phyloP scores from a whole-genome alignment of 2,113 vertebrate genomes.

The Dasypus novemcinctus region DNA sequence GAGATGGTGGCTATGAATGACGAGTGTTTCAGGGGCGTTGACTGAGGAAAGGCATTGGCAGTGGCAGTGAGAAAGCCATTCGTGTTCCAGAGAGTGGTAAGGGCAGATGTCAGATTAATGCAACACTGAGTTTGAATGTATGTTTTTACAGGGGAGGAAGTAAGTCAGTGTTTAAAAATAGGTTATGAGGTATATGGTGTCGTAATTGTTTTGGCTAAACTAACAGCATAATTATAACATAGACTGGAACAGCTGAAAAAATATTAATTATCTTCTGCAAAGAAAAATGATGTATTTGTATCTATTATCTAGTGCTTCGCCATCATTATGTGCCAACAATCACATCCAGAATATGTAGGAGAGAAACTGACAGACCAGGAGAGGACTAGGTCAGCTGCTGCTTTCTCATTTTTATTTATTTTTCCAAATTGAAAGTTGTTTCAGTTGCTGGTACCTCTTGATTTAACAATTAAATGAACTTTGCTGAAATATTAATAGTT shows the following conservation, averaged over 20 bases:
- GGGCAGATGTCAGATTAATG: neutral
- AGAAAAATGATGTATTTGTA: neutral
- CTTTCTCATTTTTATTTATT: constrained; percentile 34
- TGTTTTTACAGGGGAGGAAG: constrained; percentile 42
- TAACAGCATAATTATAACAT: constrained; percentile 29
- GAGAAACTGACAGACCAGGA: neutral
- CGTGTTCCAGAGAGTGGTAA: neutral
- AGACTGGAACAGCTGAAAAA: constrained; percentile 39
- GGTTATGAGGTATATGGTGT: neutral
- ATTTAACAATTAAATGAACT: constrained; percentile 19
- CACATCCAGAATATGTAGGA: neutral
- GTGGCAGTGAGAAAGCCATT: neutral
- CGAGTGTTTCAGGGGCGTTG: neutral
- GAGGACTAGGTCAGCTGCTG: neutral
- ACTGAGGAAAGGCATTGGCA: neutral
- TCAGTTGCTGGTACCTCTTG: neutral
- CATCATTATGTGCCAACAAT: neutral
- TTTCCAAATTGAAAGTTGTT: constrained; percentile 33
- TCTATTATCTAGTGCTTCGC: neutral
- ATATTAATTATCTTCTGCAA: constrained; percentile 24
- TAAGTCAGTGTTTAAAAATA: constrained; percentile 32
- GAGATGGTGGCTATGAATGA: neutral
- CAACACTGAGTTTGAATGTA: neutral
- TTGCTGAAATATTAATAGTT: neutral
- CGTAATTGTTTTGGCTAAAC: constrained; percentile 32